Base-by-base conservation (phyloP, 2,888 invertebrate genomes). In the Boloria euphrosyne region DNA sequence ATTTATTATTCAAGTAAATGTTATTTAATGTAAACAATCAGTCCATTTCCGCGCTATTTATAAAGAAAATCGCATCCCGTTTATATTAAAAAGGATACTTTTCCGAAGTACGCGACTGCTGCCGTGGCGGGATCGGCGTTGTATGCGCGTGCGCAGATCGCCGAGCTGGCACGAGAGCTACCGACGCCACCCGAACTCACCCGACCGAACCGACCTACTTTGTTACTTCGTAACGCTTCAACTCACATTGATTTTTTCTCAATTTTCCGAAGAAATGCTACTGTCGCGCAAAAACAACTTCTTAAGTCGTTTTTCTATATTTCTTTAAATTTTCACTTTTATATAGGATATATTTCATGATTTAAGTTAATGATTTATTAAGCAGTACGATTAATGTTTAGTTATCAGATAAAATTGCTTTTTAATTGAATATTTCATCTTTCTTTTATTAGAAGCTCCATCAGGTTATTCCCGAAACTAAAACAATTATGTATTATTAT, bases 201-300 rank as follows among this genome's bases (percentile, higher is more conserved):
- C 87, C 91, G 91, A 85, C 71, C 81, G 76, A 68, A 68, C 78
- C 84, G 85, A 91, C 91, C 92, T 84, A 91, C 90, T 87, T 92
- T 81, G 85, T 80, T 84, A 87, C 89, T 83, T 85, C 82, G 87
- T 86, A 88, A 84, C 84, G 86, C 80, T 81, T 71, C 73, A 73
- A 81, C 84, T 81, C 82, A 81, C 82, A 79, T 81, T 78, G 82
- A 80, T 86, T 89, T 86, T 90, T 89, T 87, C 81, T 74, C 68
- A 84, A 89, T 90, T 91, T 91, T 90, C 90, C 89, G 83, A 86
- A 87, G 87, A 90, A 90, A 86, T 85, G 81, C 81, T 80, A 80
- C 79, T 72, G 71, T 71, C 73, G 62, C 69, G 77, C 72, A 87
- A 86, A 87, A 86, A 79, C 72, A 63, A 74, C 69, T 71, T 66